These are phyloP conservation scores for Prinia subflava DNA, from an alignment of 2,113 vertebrate species.

Conservation along the genomic window DNA sequence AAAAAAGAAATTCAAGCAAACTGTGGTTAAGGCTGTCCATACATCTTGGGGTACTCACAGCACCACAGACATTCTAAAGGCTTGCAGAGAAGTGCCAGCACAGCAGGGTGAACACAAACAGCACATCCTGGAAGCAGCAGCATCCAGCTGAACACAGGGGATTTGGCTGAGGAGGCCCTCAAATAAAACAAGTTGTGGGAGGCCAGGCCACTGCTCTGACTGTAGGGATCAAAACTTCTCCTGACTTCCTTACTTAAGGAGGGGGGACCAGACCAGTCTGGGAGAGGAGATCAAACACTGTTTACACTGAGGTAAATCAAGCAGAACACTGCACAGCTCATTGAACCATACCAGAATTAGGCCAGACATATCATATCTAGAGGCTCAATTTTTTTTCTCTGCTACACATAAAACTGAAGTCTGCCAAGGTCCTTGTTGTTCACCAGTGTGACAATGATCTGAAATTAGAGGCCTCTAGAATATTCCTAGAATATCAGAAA, in stretches of 20 bases:
- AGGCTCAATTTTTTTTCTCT: neutral
- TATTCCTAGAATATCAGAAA: neutral
- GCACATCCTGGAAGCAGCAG: conserved; percentile 29
- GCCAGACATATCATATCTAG: conserved; percentile 37
- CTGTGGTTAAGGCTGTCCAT: neutral
- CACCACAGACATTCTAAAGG: neutral
- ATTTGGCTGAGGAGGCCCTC: neutral
- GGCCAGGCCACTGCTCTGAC: neutral
- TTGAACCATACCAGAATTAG: conserved; percentile 41
- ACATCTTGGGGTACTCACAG: neutral
- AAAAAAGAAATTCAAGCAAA: neutral
- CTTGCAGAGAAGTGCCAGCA: neutral
- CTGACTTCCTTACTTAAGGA: neutral
- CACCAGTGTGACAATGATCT: neutral
- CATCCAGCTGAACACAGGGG: conserved; percentile 20
- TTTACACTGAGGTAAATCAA: conserved; percentile 42
- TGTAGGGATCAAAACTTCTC: neutral
- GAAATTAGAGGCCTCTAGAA: neutral
- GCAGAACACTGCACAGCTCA: conserved; percentile 29
- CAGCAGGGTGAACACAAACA: conserved; percentile 36
- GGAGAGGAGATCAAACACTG: conserved; percentile 21
- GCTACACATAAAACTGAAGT: neutral
- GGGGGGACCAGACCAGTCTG: neutral
- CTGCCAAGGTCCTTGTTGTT: neutral
- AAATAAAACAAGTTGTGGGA: conserved; percentile 11